These are phyloP conservation scores for Globia sparganii DNA, from an alignment of 2,888 invertebrate genomes.

Conservation along the genomic window DNA sequence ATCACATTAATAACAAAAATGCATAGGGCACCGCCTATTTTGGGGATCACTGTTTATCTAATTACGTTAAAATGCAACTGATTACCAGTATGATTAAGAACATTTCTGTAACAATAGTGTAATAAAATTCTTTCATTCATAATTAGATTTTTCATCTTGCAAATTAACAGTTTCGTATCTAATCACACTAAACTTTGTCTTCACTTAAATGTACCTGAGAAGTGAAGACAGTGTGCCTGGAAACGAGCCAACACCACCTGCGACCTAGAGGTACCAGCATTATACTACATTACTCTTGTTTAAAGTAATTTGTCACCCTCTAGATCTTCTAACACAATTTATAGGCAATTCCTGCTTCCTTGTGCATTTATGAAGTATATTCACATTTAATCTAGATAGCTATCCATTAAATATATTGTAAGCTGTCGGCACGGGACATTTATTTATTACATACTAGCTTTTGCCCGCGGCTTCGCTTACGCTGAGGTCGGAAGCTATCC, in stretches of 20 bases:
- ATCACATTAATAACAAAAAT: background rate
- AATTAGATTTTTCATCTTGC: background rate
- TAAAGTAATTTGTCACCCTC: conserved; percentile 47
- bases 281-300: conserved; percentile 38
- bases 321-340: conserved; percentile 39
- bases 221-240: conserved; percentile 5
- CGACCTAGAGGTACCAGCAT: conserved; percentile 1
- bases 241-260: conserved; percentile 15
- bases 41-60: background rate
- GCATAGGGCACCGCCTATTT: background rate
- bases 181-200: background rate
- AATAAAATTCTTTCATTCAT: background rate
- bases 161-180: background rate
- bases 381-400: conserved; percentile 21
- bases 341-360: conserved; percentile 38
- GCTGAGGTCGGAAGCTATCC: background rate
- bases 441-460: background rate
- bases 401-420: conserved; percentile 7
- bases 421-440: background rate
- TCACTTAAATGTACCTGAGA: background rate
- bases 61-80: no score
- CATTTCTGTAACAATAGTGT: background rate
- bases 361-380: conserved; percentile 28
- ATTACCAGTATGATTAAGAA: background rate
- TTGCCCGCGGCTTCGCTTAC: no score